phyloP scores from a whole-genome alignment of 2,797 vertebrate genomes.

The Capromys pilorides region DNA sequence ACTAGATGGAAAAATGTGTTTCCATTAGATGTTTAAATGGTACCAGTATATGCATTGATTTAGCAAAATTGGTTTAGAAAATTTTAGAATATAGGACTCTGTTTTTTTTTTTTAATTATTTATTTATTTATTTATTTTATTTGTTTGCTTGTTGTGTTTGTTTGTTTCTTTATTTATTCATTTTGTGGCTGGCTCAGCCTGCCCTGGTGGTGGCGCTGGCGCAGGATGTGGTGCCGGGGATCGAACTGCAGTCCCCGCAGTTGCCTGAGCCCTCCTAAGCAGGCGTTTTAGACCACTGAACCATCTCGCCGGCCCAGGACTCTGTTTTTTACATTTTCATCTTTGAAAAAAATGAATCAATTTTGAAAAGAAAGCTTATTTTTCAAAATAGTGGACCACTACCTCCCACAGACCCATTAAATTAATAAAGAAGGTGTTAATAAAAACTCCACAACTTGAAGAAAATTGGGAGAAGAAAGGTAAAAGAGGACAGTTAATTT shows the following conservation, averaged over 20 bases:
- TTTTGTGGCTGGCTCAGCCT: no score
- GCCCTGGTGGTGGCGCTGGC: no score
- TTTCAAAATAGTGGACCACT: conserved; percentile 11
- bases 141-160: no score
- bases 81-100: conserved; percentile 41
- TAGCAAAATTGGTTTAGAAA: background rate
- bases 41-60: background rate
- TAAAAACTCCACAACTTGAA: background rate
- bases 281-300: no score
- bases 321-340: conserved; percentile 21
- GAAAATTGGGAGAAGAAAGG: background rate
- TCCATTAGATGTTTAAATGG: background rate
- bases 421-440: background rate
- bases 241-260: no score
- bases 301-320: no score
- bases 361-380: background rate
- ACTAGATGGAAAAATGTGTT: background rate
- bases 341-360: background rate
- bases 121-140: no score
- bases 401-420: background rate
- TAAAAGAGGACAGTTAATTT: conserved; percentile 1
- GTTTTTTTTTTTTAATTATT: no score
- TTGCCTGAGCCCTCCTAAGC: no score
- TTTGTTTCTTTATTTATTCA: no score
- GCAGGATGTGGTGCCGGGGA: no score